These are phyloP conservation scores for Pandemis corylana DNA, from an alignment of 2,888 invertebrate species.

Conservation along the genomic window DNA sequence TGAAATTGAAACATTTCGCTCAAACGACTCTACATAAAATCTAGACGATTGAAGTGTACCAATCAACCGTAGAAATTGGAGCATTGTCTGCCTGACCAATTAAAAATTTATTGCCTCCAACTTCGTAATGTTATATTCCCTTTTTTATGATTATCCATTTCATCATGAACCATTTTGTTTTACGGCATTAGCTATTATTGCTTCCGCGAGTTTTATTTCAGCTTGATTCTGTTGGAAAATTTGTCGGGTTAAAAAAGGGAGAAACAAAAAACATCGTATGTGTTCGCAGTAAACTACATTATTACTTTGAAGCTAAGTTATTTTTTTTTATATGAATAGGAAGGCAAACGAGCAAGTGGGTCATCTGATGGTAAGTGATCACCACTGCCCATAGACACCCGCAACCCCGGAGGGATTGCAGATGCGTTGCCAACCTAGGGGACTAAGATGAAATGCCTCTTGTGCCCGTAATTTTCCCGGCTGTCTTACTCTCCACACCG, in stretches of 20 bases:
- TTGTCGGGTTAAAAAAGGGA: neutral
- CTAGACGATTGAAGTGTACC: slow-evolving; percentile 48
- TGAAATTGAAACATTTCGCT: slow-evolving; percentile 34
- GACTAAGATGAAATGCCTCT: no score
- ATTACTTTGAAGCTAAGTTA: no score
- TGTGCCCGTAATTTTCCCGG: no score
- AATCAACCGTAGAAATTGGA: slow-evolving; percentile 55
- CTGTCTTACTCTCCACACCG: no score
- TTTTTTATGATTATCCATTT: slow-evolving; percentile 67
- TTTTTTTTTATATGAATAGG: no score
- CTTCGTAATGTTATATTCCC: slow-evolving; percentile 50
- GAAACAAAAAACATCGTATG: no score
- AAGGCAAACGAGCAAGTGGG: no score
- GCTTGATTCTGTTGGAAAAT: slow-evolving; percentile 12
- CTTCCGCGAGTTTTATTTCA: slow-evolving; percentile 4
- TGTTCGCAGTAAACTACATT: no score
- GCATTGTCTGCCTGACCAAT: slow-evolving; percentile 57
- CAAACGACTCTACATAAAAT: slow-evolving; percentile 37
- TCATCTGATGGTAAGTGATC: no score
- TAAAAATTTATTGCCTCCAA: slow-evolving; percentile 55
- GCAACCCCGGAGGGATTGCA: no score
- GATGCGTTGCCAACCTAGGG: no score
- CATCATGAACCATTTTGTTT: slow-evolving; percentile 62
- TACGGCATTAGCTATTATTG: slow-evolving; percentile 48
- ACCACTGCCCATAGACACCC: no score